Conservation (phyloP, 2,797 vertebrate genomes). For the Sylvia borin region DNA sequence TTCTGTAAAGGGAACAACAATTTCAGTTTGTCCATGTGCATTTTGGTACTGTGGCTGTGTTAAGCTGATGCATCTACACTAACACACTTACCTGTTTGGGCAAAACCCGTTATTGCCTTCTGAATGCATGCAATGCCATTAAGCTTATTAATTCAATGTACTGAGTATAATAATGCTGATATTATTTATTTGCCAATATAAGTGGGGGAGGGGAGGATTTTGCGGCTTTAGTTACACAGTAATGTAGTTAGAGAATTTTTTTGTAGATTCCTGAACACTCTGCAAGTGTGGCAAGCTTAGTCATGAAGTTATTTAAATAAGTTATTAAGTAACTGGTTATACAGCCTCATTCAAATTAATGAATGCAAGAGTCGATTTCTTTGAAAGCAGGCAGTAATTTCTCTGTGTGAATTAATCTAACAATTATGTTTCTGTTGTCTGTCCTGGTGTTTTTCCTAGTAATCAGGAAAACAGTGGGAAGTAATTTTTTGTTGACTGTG, state of each 20-base stretch:
- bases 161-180: neutral
- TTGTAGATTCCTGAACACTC: neutral
- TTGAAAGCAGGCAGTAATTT: neutral
- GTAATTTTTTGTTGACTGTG: neutral
- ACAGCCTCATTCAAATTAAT: neutral
- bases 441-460: neutral
- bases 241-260: neutral
- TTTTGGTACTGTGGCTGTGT: neutral
- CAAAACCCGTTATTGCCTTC: neutral
- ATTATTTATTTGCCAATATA: neutral
- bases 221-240: neutral
- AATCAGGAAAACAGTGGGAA: neutral
- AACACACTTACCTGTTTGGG: neutral
- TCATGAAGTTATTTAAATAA: constrained; percentile 14
- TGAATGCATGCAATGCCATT: neutral
- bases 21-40: neutral
- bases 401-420: neutral
- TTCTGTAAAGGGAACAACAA: neutral
- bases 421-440: neutral
- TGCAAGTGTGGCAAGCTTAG: neutral
- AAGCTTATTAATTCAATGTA: neutral
- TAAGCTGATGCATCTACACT: neutral
- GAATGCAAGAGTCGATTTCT: neutral
- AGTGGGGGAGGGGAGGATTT: neutral
- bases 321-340: neutral